These are phyloP conservation scores for Corapipo altera DNA, from an alignment of 2,113 vertebrate genomes.

Conservation along the genomic window DNA sequence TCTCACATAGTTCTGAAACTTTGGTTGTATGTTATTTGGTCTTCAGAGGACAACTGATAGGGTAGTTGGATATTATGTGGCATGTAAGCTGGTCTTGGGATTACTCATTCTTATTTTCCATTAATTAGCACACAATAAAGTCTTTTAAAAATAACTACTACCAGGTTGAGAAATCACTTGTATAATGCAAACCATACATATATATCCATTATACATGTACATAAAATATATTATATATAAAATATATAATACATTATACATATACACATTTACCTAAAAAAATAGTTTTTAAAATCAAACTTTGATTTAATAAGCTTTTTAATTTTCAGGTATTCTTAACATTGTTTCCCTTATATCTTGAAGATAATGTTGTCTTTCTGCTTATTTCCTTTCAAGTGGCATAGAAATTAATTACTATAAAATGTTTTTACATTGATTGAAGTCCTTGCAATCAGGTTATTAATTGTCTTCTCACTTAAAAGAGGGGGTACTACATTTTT, in stretches of 20 bases:
- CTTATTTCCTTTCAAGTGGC: not conserved
- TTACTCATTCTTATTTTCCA: not conserved
- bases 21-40: not conserved
- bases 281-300: not conserved
- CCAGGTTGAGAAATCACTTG: not conserved
- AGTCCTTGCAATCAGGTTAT: not conserved
- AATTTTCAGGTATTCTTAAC: not conserved
- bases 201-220: not conserved
- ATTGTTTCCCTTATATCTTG: not conserved
- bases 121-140: not conserved
- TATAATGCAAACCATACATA: not conserved
- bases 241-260: not conserved
- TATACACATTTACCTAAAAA: not conserved
- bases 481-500: not conserved
- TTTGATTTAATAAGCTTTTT: not conserved
- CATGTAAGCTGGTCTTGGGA: not conserved
- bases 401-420: not conserved
- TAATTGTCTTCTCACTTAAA: not conserved
- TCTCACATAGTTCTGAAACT: not conserved
- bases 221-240: not conserved
- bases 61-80: rapidly evolving
- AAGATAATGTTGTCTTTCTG: not conserved
- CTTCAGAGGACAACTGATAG: not conserved
- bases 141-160: not conserved
- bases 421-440: not conserved